Conservation (phyloP, 2,888 invertebrate genomes). For the Hydroisotoma schaefferi region DNA sequence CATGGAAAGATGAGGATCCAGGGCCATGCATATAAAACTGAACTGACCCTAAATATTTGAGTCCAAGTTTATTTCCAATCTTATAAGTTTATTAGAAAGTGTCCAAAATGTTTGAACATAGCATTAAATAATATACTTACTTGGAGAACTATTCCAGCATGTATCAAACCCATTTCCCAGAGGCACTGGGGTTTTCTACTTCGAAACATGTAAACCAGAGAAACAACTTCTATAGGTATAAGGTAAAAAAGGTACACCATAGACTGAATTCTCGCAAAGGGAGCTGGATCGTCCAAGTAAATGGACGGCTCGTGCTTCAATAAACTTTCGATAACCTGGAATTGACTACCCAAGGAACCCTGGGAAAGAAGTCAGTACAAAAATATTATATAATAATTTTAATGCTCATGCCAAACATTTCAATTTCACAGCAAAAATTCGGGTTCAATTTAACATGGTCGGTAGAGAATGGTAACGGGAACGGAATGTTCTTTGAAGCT, state of each 20-base stretch:
- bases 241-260: conserved; percentile 41
- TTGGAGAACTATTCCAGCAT: conserved; percentile 40
- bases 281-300: conserved; percentile 37
- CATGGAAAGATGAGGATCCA: conserved; percentile 38
- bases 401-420: too few species aligned
- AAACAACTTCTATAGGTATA: conserved; percentile 37
- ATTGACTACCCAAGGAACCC: conserved; percentile 21
- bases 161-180: conserved; percentile 40
- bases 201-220: conserved; percentile 20
- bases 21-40: conserved; percentile 28
- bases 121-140: conserved; percentile 24
- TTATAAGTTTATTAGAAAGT: background rate
- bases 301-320: conserved; percentile 38
- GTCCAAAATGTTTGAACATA: background rate
- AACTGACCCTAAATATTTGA: conserved; percentile 36
- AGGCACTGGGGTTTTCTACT: conserved; percentile 34
- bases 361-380: background rate
- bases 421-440: too few species aligned
- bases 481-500: too few species aligned
- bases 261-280: conserved; percentile 39
- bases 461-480: too few species aligned
- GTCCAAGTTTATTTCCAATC: background rate
- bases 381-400: background rate
- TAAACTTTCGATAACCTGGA: conserved; percentile 14
- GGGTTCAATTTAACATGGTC: too few species aligned